Conservation (phyloP, 2,888 invertebrate species). For the Antitype chi region DNA sequence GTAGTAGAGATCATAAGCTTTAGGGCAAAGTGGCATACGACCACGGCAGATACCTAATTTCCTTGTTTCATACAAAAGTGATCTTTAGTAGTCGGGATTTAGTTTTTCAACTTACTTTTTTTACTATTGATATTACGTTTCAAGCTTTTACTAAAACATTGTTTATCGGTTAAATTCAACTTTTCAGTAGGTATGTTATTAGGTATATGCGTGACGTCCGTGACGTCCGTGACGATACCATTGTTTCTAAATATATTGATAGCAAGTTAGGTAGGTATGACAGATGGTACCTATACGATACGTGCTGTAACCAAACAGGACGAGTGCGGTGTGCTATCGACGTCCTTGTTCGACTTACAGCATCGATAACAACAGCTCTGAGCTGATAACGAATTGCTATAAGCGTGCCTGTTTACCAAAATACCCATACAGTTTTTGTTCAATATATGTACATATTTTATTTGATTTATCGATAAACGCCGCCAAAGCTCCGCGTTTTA, state of each 20-base stretch:
- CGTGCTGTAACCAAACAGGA: slow-evolving; percentile 70
- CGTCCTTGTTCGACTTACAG: slow-evolving; percentile 86
- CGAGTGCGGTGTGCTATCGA: slow-evolving; percentile 76
- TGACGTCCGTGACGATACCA: slow-evolving; percentile 15
- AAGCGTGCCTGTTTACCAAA: slow-evolving; percentile 69
- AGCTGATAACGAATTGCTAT: slow-evolving; percentile 75
- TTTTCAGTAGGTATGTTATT: slow-evolving; percentile 1
- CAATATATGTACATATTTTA: slow-evolving; percentile 18
- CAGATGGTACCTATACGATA: slow-evolving; percentile 67
- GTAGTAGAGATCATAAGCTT: too few species aligned
- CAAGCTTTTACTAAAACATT: background rate
- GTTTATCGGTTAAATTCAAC: background rate
- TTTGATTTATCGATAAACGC: slow-evolving; percentile 38
- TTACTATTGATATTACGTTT: background rate
- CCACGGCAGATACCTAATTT: too few species aligned
- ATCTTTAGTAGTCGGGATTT: too few species aligned
- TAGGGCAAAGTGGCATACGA: too few species aligned
- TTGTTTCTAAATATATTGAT: slow-evolving; percentile 50
- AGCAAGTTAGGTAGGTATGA: slow-evolving; percentile 46
- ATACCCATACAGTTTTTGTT: slow-evolving; percentile 57
- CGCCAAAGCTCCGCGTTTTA: slow-evolving; percentile 47
- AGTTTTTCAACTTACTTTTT: too few species aligned
- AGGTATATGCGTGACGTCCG: slow-evolving; percentile 16
- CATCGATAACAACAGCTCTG: slow-evolving; percentile 79
- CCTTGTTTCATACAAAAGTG: too few species aligned